Conservation (phyloP, 2,888 invertebrate genomes). For the Heliconius aoede region DNA sequence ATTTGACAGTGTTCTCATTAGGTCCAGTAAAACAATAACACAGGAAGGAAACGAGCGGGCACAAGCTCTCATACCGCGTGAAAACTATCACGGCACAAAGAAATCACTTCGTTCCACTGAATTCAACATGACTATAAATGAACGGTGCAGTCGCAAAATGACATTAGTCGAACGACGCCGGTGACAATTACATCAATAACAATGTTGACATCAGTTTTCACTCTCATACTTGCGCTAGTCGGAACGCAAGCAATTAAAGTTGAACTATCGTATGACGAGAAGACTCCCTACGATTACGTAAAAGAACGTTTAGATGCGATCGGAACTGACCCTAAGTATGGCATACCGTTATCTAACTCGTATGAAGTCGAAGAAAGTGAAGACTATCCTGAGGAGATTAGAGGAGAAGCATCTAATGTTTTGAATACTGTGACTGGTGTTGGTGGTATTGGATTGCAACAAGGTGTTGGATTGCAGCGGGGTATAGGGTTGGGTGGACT, state of each 20-base stretch:
- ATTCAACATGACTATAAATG: constrained; percentile 79
- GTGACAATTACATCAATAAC: constrained; percentile 65
- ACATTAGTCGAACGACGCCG: constrained; percentile 74
- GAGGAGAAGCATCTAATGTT: constrained; percentile 74
- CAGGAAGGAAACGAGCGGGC: constrained; percentile 80
- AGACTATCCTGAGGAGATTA: constrained; percentile 80
- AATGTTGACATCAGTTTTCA: constrained; percentile 68
- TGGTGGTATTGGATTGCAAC: constrained; percentile 56
- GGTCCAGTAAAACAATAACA: constrained; percentile 80
- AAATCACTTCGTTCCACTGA: constrained; percentile 74
- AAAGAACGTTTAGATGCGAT: constrained; percentile 71
- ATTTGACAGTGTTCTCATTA: constrained; percentile 78
- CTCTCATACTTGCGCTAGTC: constrained; percentile 60
- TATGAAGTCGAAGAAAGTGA: constrained; percentile 85
- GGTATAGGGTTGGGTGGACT: constrained; percentile 51
- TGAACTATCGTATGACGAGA: constrained; percentile 71
- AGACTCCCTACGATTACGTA: constrained; percentile 78
- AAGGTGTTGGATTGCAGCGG: constrained; percentile 51
- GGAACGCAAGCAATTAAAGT: constrained; percentile 59
- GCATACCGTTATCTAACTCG: constrained; percentile 74
- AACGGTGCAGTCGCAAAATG: constrained; percentile 72
- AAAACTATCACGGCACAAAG: constrained; percentile 75
- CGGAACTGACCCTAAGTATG: constrained; percentile 63
- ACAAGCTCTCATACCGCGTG: constrained; percentile 63
- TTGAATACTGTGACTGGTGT: constrained; percentile 69